Evolutionary conservation across 2,888 invertebrate species (phyloP), one percentile per base, ranked within the genome.

Genomic region (Syritta pipiens): DNA sequence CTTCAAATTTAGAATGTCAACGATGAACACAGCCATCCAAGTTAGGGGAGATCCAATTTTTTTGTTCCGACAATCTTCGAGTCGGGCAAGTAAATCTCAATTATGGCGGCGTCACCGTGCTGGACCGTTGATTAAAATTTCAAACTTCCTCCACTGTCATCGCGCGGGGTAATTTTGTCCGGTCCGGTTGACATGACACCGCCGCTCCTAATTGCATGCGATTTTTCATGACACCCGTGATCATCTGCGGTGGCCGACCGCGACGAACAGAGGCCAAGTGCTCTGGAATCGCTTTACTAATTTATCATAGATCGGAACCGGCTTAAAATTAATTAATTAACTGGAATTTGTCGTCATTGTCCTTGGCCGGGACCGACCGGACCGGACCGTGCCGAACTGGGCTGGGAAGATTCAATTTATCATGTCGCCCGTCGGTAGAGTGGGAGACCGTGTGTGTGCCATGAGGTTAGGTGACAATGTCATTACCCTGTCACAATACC

Each of bases 311-410:
- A 72, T 72, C 59, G 42, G 48, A 77, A 32, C 53, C 59, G 63
- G 55, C 65, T 60, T 46, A 67, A 72, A 77, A 65, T 60, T 77
- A 72, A 77, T 77, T 77, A 77, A 72, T 77, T 77, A 72, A 65
- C 72, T 53, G 51, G 37, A 30, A 65, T 59, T 65, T 59, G 35
- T 63, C 62, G 63, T 57, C 57, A 51, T 59, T 37, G 53, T 71
- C 71, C 59, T 65, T 26, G 55, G 10, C 46, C 59, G 68, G 24
- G n/a, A n/a, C n/a, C n/a, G n/a, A n/a, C n/a, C n/a, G n/a, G n/a
- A n/a, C n/a, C n/a, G n/a, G n/a, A n/a, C n/a, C n/a, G n/a, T n/a
- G n/a, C 49, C 12, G 24, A 40, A 24, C 17, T 22, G 53, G 67
- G 44, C 35, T 57, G 24, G 22, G 30, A 26, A 26, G 3, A 48